A percentile compares a stretch with the other conserved stretches of the same genome.
phyloP scores from a whole-genome alignment of 1,140 invertebrate genomes.

The Drosophila setifemur region DNA sequence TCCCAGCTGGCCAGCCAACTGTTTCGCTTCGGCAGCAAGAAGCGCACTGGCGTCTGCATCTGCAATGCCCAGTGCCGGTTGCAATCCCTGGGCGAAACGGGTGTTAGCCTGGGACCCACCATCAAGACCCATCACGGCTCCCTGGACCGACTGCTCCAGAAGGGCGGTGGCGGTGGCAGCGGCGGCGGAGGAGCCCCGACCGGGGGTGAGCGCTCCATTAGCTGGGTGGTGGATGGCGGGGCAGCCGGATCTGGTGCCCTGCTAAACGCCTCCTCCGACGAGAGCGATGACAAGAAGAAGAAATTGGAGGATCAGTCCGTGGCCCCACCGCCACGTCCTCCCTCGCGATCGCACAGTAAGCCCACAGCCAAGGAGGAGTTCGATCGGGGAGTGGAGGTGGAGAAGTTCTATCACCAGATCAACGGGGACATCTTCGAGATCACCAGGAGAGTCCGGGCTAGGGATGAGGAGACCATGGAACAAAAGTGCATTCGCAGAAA shows the following conservation, averaged over 20 bases:
- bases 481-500: slow-evolving; percentile 72
- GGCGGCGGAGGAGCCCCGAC: slow-evolving; percentile 1
- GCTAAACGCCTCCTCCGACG: slow-evolving; percentile 59
- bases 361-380: slow-evolving; percentile 74
- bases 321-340: slow-evolving; percentile 55
- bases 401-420: slow-evolving; percentile 82
- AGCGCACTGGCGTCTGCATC: slow-evolving; percentile 75
- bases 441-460: slow-evolving; percentile 70
- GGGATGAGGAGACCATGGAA: slow-evolving; percentile 78
- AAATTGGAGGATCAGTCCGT: slow-evolving; percentile 23
- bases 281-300: slow-evolving; percentile 66
- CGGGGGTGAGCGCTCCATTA: slow-evolving; percentile 69
- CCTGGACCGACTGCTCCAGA: slow-evolving; percentile 71
- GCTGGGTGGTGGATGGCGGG: slow-evolving; percentile 71
- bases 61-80: slow-evolving; percentile 80
- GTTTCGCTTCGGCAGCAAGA: slow-evolving; percentile 80
- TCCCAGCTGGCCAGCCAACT: slow-evolving; percentile 77
- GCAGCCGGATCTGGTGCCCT: slow-evolving; percentile 63
- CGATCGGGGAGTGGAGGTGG: slow-evolving; percentile 78
- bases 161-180: slow-evolving; percentile 15
- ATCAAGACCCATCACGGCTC: slow-evolving; percentile 79
- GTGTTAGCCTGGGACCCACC: slow-evolving; percentile 54
- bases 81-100: slow-evolving; percentile 60
- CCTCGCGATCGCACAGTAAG: slow-evolving; percentile 42
- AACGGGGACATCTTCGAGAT: slow-evolving; percentile 82